Evolutionary conservation across 1,140 invertebrate species (phyloP).

Genomic region (Mercenaria mercenaria): DNA sequence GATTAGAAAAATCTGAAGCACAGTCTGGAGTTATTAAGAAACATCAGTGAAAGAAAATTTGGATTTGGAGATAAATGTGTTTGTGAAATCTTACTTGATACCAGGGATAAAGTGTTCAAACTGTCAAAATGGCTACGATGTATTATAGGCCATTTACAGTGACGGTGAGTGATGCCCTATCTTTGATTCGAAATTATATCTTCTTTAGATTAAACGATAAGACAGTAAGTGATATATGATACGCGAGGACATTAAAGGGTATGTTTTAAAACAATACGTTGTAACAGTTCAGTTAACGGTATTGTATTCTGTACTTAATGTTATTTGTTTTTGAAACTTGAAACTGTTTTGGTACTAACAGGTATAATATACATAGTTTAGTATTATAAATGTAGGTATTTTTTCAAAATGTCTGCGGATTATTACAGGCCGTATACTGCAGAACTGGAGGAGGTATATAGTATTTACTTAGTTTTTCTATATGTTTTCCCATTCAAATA

Average conservation of each 20-base stretch:
- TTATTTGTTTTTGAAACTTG: neutral
- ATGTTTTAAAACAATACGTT: neutral
- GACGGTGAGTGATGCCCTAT: constrained; percentile 74
- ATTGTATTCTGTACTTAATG: neutral
- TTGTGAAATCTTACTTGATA: constrained; percentile 37
- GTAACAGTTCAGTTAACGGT: neutral
- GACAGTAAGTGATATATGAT: neutral
- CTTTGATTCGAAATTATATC: constrained; percentile 12
- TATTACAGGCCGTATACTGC: constrained; percentile 62
- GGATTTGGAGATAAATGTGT: neutral
- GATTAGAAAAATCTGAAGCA: neutral
- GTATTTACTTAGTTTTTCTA: neutral
- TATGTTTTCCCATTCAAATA: too few relatives aligned
- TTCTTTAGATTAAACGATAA: neutral
- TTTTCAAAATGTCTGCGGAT: constrained; percentile 56
- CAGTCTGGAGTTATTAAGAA: constrained; percentile 21
- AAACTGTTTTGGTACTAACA: neutral
- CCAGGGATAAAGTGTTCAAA: constrained; percentile 41
- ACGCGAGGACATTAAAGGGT: neutral
- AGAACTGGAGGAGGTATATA: constrained; percentile 44
- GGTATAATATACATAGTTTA: neutral
- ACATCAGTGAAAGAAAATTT: neutral
- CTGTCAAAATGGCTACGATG: constrained; percentile 82
- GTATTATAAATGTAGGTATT: neutral
- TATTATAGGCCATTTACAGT: constrained; percentile 83